Evolutionary conservation across 2,113 vertebrate genomes (phyloP).

Genomic region (Spea multiplicata): DNA sequence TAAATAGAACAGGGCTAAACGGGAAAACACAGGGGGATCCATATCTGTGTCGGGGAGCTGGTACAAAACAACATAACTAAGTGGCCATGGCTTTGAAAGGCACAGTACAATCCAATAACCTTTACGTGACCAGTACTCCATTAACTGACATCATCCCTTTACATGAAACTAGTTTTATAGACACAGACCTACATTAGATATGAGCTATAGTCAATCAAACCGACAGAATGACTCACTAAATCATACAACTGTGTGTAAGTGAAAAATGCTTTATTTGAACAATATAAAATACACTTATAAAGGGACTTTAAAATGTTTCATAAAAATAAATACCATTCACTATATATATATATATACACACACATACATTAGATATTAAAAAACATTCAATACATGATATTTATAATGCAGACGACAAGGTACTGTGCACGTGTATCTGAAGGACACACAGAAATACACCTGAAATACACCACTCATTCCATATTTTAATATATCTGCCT

Average conservation of each 20-base stretch:
- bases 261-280: slow-evolving; percentile 48
- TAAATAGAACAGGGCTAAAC: not conserved
- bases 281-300: slow-evolving; percentile 50
- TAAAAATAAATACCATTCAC: slow-evolving; percentile 48
- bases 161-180: too few relatives aligned
- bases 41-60: too few relatives aligned
- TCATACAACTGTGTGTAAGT: slow-evolving; percentile 5
- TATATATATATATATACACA: slow-evolving; percentile 46
- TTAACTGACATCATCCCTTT: too few relatives aligned
- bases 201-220: too few relatives aligned
- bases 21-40: too few relatives aligned
- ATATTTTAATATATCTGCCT: slow-evolving; percentile 3
- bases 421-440: slow-evolving; percentile 42
- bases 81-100: too few relatives aligned
- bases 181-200: too few relatives aligned
- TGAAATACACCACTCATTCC: slow-evolving; percentile 27
- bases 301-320: slow-evolving; percentile 49
- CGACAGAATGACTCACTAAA: too few relatives aligned
- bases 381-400: slow-evolving; percentile 44
- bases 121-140: too few relatives aligned
- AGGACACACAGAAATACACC: slow-evolving; percentile 38
- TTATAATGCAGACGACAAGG: slow-evolving; percentile 32
- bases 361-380: slow-evolving; percentile 47
- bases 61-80: too few relatives aligned
- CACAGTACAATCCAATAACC: too few relatives aligned